A percentile compares a stretch with the other conserved stretches of the same genome.
Evolutionary conservation across 2,797 vertebrate genomes (phyloP).

Genomic region (Antennarius maculatus): DNA sequence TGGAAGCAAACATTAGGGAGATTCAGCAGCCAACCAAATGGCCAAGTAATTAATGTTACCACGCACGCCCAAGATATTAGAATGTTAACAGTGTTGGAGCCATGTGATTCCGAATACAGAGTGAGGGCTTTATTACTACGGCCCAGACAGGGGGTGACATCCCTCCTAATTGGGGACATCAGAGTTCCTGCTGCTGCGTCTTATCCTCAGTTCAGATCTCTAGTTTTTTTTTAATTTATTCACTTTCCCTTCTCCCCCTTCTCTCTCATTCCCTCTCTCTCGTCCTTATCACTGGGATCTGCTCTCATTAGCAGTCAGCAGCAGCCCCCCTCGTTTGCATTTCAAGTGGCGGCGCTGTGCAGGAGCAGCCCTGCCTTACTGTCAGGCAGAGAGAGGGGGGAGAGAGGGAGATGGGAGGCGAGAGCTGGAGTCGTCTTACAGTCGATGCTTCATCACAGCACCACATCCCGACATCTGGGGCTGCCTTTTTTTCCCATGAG

Average conservation of each 20-base stretch:
- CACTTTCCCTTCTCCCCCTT: slow-evolving; percentile 77
- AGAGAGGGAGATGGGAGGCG: slow-evolving; percentile 9
- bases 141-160: slow-evolving; percentile 97
- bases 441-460: slow-evolving; percentile 89
- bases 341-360: slow-evolving; percentile 95
- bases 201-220: slow-evolving; percentile 92
- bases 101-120: slow-evolving; percentile 98
- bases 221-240: slow-evolving; percentile 91
- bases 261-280: slow-evolving; percentile 70
- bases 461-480: slow-evolving; percentile 95
- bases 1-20: slow-evolving; percentile 95
- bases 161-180: slow-evolving; percentile 99
- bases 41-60: slow-evolving; percentile 99
- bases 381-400: slow-evolving; percentile 69
- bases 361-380: slow-evolving; percentile 86
- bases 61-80: slow-evolving; percentile 98
- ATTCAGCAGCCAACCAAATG: slow-evolving; percentile 95
- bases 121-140: slow-evolving; percentile 99
- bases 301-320: slow-evolving; percentile 99
- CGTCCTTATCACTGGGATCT: slow-evolving; percentile 92
- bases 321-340: slow-evolving; percentile 94
- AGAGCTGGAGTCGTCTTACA: slow-evolving; percentile 49
- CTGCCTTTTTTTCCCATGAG: slow-evolving; percentile 95
- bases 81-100: slow-evolving; percentile 99
- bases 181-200: slow-evolving; percentile 97